Percentiles rank a stretch among this genome's conserved stretches.
These are phyloP conservation scores for Gambusia yucatana DNA, from an alignment of 2,797 vertebrate species.

Conservation along the genomic window DNA sequence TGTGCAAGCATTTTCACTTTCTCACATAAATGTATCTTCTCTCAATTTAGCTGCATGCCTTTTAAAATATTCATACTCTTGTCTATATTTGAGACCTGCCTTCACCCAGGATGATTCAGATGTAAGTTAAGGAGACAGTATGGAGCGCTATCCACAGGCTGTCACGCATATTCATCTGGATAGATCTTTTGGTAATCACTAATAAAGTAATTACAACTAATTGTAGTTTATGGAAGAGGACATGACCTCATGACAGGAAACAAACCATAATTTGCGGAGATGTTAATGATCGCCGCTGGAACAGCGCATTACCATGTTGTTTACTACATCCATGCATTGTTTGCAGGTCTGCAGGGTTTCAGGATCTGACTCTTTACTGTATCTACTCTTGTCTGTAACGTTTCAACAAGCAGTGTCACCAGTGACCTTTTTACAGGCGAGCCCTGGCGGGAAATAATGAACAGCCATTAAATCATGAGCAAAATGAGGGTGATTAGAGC, in stretches of 20 bases:
- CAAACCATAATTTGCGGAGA: constrained; percentile 28
- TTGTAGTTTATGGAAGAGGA: constrained; percentile 5
- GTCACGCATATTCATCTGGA: neutral
- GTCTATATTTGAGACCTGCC: neutral
- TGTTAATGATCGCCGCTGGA: constrained; percentile 9
- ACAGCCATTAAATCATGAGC: constrained; percentile 41
- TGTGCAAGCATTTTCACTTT: neutral
- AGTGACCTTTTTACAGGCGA: constrained; percentile 69
- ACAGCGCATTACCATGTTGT: constrained; percentile 29
- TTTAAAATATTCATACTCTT: neutral
- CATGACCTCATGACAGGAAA: constrained; percentile 7
- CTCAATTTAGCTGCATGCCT: neutral
- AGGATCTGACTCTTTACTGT: constrained; percentile 4
- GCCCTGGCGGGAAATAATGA: constrained; percentile 68
- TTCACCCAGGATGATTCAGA: neutral
- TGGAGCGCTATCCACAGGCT: neutral
- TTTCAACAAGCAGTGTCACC: constrained; percentile 55
- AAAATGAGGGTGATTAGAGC: constrained; percentile 60
- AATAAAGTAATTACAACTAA: neutral
- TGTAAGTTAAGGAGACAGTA: neutral
- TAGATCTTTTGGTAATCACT: neutral
- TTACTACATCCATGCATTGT: constrained; percentile 37
- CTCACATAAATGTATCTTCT: neutral
- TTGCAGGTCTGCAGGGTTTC: constrained; percentile 16
- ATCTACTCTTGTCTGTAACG: constrained; percentile 1